These are phyloP conservation scores for Cheilosia grossa DNA, from an alignment of 2,888 invertebrate species.

Conservation along the genomic window DNA sequence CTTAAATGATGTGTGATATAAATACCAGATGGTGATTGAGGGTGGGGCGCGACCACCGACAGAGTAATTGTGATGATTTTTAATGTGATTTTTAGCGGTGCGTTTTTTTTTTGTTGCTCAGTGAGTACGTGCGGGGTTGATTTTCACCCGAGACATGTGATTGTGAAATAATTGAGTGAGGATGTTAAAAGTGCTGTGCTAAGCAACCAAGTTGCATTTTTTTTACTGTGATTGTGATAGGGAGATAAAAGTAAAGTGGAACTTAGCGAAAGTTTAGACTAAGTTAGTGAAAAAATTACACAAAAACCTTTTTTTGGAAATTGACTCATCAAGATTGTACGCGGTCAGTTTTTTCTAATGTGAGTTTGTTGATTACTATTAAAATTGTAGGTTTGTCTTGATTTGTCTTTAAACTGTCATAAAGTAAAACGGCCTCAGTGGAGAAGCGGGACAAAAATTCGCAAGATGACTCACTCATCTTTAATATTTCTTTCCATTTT, in stretches of 20 bases:
- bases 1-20: slow-evolving; percentile 67
- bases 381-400: too few relatives aligned
- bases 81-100: slow-evolving; percentile 47
- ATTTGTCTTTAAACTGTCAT: too few relatives aligned
- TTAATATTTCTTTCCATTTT: too few relatives aligned
- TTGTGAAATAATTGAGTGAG: slow-evolving; percentile 19
- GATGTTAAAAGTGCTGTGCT: slow-evolving; percentile 45
- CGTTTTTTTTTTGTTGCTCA: not conserved
- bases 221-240: slow-evolving; percentile 50
- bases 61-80: slow-evolving; percentile 47
- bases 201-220: slow-evolving; percentile 66
- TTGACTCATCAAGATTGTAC: too few relatives aligned
- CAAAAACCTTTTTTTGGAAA: too few relatives aligned
- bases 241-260: not conserved
- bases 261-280: too few relatives aligned
- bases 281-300: too few relatives aligned
- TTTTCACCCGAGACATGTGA: slow-evolving; percentile 13
- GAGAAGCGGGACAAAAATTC: too few relatives aligned
- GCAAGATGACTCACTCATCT: too few relatives aligned
- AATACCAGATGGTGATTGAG: slow-evolving; percentile 6
- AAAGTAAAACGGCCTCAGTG: too few relatives aligned
- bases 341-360: too few relatives aligned
- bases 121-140: slow-evolving; percentile 21
- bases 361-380: too few relatives aligned
- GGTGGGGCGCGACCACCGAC: slow-evolving; percentile 8